Base-by-base conservation (phyloP, 2,888 invertebrate species). In the Parapristionchus giblindavisi region DNA sequence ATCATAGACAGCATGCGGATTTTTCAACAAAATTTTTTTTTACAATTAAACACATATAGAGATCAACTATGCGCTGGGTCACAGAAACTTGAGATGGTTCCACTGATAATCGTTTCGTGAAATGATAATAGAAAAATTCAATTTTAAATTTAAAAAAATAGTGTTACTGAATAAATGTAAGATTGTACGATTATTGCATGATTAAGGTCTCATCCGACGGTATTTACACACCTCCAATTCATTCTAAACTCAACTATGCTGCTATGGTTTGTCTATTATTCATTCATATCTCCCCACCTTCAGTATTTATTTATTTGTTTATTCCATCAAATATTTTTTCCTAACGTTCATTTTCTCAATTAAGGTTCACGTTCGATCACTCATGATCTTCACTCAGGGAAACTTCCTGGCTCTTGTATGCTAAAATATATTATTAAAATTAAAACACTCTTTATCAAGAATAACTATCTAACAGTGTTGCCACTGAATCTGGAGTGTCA, bases 191-290 rank as follows among this genome's bases (percentile, higher is more conserved):
- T 71, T 0, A 21, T 38, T 6, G 6, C 24, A n/a, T 17, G 24
- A n/a, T 52, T 38, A 36, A 78, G 77, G 81, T 82, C 3, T 77
- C 80, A 0, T 56, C 65, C n/a, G 94, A 95, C 89, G 95, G 95
- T n/a, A 93, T 93, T 4, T 95, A 94, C 89, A 92, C 94, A 1
- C 92, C 93, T 85, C 92, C 94, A 0, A 92, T 93, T 1, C 93
- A 92, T 84, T 92, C 93, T 34, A 94, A 94, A 88, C 90, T 95
- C 14, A 93, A 94, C 0, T 95, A 95, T 89, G 94, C 94, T 4
- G 93, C 94, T 0, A 95, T 95, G 95, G 93, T 96, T 91, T 75
- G 40, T 38, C 1, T 0, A 3, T 14, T 1, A 5, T 1, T 60
- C 32, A 0, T 6, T 36, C 11, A 60, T 17, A 0, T 5, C 11